Percentiles rank a stretch among this genome's conserved stretches.
phyloP scores from a whole-genome alignment of 2,113 vertebrate genomes.

The Ancistrus triradiatus region DNA sequence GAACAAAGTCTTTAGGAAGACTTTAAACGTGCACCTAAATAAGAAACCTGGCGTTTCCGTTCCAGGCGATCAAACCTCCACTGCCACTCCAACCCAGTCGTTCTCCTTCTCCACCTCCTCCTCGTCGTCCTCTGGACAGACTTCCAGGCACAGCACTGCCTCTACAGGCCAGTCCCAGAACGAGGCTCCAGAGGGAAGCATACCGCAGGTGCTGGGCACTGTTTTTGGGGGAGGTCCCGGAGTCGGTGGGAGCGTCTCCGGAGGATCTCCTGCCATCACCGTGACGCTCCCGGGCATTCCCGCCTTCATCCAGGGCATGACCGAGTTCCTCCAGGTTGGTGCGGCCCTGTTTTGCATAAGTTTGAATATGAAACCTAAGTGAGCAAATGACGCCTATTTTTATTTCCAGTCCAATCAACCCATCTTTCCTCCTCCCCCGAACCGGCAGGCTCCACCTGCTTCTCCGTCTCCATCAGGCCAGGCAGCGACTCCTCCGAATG shows the following conservation, averaged over 20 bases:
- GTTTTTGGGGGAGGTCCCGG: constrained; percentile 71
- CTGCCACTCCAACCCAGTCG: constrained; percentile 59
- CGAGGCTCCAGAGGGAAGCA: constrained; percentile 54
- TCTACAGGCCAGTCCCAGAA: constrained; percentile 59
- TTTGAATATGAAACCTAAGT: neutral
- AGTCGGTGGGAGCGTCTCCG: constrained; percentile 50
- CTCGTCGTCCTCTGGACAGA: constrained; percentile 58
- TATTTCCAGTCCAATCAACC: constrained; percentile 57
- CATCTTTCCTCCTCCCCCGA: constrained; percentile 57
- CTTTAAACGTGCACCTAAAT: too few relatives aligned
- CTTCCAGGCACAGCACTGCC: constrained; percentile 63
- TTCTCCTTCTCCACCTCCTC: constrained; percentile 45
- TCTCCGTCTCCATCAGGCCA: constrained; percentile 39
- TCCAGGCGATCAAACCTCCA: constrained; percentile 51
- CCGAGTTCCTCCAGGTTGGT: constrained; percentile 82
- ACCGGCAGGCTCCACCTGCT: constrained; percentile 46
- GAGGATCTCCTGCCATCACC: constrained; percentile 74
- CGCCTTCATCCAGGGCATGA: constrained; percentile 82
- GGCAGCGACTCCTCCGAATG: constrained; percentile 28
- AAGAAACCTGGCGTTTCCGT: too few relatives aligned
- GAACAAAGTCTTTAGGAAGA: too few relatives aligned
- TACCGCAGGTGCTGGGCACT: constrained; percentile 77
- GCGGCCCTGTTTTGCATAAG: neutral
- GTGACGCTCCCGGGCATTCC: constrained; percentile 82
- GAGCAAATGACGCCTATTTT: neutral